Evolutionary conservation across 2,888 invertebrate species (phyloP).

Genomic region (Leptopilina drosophilae): DNA sequence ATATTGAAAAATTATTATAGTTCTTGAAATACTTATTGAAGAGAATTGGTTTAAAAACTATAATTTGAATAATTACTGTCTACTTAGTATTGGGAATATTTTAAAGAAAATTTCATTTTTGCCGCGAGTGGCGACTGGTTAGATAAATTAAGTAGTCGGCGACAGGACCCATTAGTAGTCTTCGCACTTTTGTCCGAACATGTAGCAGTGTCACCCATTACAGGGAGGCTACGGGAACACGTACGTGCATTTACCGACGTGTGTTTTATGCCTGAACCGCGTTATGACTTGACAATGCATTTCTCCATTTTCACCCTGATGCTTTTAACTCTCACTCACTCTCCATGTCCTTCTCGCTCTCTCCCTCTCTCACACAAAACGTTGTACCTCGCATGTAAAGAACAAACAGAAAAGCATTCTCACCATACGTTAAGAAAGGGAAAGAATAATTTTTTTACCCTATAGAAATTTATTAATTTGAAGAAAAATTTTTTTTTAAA

Average conservation of each 20-base stretch:
- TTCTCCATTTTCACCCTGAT: conserved; percentile 54
- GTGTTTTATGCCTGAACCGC: conserved; percentile 57
- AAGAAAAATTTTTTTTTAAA: too few species aligned
- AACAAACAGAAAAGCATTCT: conserved; percentile 28
- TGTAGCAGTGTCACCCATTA: conserved; percentile 32
- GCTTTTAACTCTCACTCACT: conserved; percentile 49
- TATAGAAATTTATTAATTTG: not conserved
- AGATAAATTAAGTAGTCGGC: conserved; percentile 31
- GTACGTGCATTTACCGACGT: conserved; percentile 46
- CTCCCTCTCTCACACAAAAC: too few species aligned
- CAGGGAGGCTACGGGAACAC: conserved; percentile 25
- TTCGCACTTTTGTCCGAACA: conserved; percentile 31
- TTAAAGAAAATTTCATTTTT: not conserved
- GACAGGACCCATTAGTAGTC: conserved; percentile 38
- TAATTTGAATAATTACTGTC: not conserved
- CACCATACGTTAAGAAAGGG: not conserved
- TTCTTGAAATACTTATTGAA: too few species aligned
- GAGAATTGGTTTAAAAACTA: too few species aligned
- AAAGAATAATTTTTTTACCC: not conserved
- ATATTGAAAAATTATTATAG: too few species aligned
- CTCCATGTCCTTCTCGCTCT: too few species aligned
- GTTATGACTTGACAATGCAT: conserved; percentile 59
- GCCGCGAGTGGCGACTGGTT: not conserved
- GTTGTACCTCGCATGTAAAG: not conserved
- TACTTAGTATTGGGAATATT: not conserved